These are phyloP conservation scores for Halesus radiatus DNA, from an alignment of 1,140 invertebrate species.

Conservation along the genomic window DNA sequence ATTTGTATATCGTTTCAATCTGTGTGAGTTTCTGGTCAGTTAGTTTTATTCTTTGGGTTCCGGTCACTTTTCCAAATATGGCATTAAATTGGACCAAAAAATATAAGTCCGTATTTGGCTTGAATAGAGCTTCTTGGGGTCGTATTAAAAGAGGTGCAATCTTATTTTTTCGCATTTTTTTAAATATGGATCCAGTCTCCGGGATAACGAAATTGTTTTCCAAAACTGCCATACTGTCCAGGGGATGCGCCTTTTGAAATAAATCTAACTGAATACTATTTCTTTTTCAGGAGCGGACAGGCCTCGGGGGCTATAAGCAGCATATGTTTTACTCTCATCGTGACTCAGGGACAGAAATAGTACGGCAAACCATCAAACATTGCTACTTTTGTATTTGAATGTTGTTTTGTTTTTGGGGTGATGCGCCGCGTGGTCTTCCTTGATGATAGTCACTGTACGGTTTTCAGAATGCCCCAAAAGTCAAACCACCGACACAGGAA, in stretches of 20 bases:
- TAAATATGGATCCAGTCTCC: background rate
- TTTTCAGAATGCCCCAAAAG: too few species aligned
- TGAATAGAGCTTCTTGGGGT: background rate
- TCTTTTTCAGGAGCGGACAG: too few species aligned
- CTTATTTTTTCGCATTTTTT: background rate
- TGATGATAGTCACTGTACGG: too few species aligned
- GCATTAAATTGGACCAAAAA: conserved; percentile 7
- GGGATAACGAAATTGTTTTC: background rate
- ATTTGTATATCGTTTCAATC: conserved; percentile 10
- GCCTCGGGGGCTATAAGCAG: too few species aligned
- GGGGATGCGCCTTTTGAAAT: background rate
- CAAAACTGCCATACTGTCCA: background rate
- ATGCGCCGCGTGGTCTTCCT: too few species aligned
- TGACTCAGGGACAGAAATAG: too few species aligned
- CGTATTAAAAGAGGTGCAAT: background rate
- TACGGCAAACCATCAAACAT: too few species aligned
- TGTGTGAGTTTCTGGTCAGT: background rate
- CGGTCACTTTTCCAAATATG: conserved; percentile 1
- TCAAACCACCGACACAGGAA: too few species aligned
- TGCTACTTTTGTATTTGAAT: too few species aligned
- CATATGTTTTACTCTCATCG: too few species aligned
- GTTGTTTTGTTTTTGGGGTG: too few species aligned
- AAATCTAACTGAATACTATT: too few species aligned
- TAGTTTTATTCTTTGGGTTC: conserved; percentile 11
- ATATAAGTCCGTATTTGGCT: background rate